phyloP scores from a whole-genome alignment of 2,797 vertebrate genomes.

The Microcaecilia unicolor region DNA sequence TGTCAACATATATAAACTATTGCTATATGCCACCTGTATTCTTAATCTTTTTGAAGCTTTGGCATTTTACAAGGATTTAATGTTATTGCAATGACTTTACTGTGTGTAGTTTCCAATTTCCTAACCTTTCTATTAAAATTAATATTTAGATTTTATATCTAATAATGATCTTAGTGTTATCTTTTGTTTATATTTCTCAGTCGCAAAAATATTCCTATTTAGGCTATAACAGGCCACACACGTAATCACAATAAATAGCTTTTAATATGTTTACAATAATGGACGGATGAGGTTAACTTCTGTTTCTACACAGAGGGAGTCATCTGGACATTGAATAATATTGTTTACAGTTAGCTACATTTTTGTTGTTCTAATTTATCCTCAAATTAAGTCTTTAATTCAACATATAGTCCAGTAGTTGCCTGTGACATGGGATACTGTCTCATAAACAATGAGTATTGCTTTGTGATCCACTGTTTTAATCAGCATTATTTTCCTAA shows the following conservation, averaged over 20 bases:
- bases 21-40: slow-evolving; percentile 52
- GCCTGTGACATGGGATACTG: slow-evolving; percentile 49
- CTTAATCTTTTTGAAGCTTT: slow-evolving; percentile 27
- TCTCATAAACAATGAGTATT: slow-evolving; percentile 56
- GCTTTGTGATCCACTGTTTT: slow-evolving; percentile 50
- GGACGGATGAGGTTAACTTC: slow-evolving; percentile 65
- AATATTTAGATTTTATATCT: slow-evolving; percentile 66
- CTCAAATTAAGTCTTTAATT: slow-evolving; percentile 64
- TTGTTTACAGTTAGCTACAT: slow-evolving; percentile 72
- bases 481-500: slow-evolving; percentile 46
- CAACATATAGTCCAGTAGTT: slow-evolving; percentile 59
- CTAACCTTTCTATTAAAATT: slow-evolving; percentile 64
- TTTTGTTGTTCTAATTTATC: slow-evolving; percentile 67
- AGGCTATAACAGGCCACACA: slow-evolving; percentile 63
- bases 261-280: slow-evolving; percentile 85
- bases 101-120: slow-evolving; percentile 28
- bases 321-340: slow-evolving; percentile 60
- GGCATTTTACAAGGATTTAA: slow-evolving; percentile 7
- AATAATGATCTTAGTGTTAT: slow-evolving; percentile 51
- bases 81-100: slow-evolving; percentile 29
- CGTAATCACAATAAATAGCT: slow-evolving; percentile 82
- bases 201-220: slow-evolving; percentile 71
- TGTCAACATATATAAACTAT: slow-evolving; percentile 34
- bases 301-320: slow-evolving; percentile 68
- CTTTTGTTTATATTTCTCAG: slow-evolving; percentile 67